These are phyloP conservation scores for Agrilus biguttatus DNA, from an alignment of 2,888 invertebrate genomes.

Conservation along the genomic window DNA sequence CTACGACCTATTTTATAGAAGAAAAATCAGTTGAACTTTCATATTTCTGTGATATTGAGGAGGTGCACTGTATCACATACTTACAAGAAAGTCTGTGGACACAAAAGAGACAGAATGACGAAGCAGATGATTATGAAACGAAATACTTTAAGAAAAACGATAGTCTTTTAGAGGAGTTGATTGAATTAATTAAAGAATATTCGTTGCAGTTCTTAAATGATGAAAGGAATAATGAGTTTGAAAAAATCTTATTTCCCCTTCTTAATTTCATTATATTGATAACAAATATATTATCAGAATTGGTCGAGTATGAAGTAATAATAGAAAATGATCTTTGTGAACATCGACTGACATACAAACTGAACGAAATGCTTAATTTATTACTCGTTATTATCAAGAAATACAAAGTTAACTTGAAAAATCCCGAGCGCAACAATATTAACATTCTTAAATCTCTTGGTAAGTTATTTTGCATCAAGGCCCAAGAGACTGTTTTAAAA, in stretches of 20 bases:
- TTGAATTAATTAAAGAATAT: background rate
- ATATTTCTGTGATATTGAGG: slow-evolving; percentile 15
- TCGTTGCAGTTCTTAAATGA: background rate
- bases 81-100: slow-evolving; percentile 12
- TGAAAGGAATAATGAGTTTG: background rate
- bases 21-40: background rate
- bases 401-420: background rate
- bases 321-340: slow-evolving; percentile 4
- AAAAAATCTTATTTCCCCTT: background rate
- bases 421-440: background rate
- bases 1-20: background rate
- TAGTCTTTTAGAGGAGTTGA: background rate
- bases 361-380: slow-evolving; percentile 12
- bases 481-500: no score
- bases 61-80: slow-evolving; percentile 13
- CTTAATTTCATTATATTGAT: slow-evolving; percentile 9
- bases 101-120: background rate
- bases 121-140: background rate
- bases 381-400: slow-evolving; percentile 9
- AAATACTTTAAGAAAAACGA: background rate
- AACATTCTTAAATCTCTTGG: no score
- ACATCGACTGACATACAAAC: slow-evolving; percentile 1
- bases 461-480: no score
- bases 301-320: slow-evolving; percentile 9
- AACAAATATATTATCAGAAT: slow-evolving; percentile 10